Evolutionary conservation across 2,113 vertebrate genomes (phyloP).

Genomic region (Grallaria varia): DNA sequence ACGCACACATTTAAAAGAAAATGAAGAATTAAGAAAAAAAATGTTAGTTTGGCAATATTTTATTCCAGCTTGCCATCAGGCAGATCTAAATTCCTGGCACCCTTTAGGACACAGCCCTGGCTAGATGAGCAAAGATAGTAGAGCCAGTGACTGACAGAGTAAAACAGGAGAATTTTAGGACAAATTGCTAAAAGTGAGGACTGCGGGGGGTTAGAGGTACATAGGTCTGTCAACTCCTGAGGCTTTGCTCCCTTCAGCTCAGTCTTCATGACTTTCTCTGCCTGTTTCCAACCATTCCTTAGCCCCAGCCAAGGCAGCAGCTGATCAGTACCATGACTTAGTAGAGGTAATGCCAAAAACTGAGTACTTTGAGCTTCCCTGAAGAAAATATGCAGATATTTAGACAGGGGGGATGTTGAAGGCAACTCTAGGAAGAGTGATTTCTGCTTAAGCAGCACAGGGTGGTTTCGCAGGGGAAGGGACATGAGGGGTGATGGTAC

Average conservation of each 20-base stretch:
- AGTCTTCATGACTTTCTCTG: not conserved
- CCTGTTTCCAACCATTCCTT: not conserved
- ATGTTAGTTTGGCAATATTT: not conserved
- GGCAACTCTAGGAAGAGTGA: not conserved
- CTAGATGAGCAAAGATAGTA: not conserved
- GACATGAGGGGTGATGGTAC: not conserved
- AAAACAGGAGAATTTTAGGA: not conserved
- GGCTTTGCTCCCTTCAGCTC: not conserved
- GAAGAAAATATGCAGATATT: not conserved
- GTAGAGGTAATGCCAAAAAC: not conserved
- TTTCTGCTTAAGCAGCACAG: not conserved
- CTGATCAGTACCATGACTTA: not conserved
- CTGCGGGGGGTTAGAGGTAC: not conserved
- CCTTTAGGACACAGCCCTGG: not conserved
- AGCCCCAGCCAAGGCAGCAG: not conserved
- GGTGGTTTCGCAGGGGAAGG: not conserved
- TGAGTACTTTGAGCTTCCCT: not conserved
- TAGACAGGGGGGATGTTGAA: not conserved
- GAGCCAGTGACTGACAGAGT: not conserved
- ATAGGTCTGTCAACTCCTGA: not conserved
- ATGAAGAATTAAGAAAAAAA: not conserved
- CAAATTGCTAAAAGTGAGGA: not conserved
- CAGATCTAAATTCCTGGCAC: not conserved
- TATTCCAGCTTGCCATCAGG: not conserved
- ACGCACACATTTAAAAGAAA: not conserved